These are phyloP conservation scores for Neomicropteryx cornuta DNA, from an alignment of 1,140 invertebrate species.

Conservation along the genomic window DNA sequence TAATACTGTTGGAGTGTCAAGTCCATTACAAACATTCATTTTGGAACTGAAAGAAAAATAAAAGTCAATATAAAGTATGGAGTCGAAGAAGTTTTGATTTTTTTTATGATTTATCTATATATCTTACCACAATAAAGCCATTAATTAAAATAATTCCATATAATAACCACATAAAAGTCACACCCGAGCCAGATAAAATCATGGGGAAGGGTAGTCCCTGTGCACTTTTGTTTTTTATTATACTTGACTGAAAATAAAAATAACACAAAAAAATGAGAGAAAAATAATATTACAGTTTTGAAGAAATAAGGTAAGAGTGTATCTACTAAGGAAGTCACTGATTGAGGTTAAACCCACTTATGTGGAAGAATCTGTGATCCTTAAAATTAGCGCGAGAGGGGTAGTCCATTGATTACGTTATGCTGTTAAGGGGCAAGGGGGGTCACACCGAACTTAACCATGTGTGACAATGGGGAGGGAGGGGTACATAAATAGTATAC, in stretches of 20 bases:
- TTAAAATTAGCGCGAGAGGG: background rate
- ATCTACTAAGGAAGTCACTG: background rate
- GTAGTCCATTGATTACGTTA: background rate
- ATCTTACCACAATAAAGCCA: slow-evolving; percentile 61
- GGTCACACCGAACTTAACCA: background rate
- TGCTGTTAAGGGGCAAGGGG: background rate
- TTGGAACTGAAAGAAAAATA: slow-evolving; percentile 47
- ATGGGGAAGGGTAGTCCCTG: slow-evolving; percentile 72
- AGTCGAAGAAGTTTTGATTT: background rate
- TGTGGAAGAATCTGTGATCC: background rate
- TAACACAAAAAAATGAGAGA: background rate
- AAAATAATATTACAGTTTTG: background rate
- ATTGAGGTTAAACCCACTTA: background rate
- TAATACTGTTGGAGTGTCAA: slow-evolving; percentile 52
- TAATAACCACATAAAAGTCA: slow-evolving; percentile 64
- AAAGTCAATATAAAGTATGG: slow-evolving; percentile 4
- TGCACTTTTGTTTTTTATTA: slow-evolving; percentile 65
- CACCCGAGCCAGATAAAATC: slow-evolving; percentile 65
- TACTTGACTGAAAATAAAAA: slow-evolving; percentile 43
- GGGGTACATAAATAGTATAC: too few species aligned
- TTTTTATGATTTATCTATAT: background rate
- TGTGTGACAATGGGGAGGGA: background rate
- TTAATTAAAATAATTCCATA: slow-evolving; percentile 73
- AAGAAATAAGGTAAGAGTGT: background rate
- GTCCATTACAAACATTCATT: slow-evolving; percentile 55